phyloP scores from a whole-genome alignment of 1,140 invertebrate genomes.

The Littorina saxatilis region DNA sequence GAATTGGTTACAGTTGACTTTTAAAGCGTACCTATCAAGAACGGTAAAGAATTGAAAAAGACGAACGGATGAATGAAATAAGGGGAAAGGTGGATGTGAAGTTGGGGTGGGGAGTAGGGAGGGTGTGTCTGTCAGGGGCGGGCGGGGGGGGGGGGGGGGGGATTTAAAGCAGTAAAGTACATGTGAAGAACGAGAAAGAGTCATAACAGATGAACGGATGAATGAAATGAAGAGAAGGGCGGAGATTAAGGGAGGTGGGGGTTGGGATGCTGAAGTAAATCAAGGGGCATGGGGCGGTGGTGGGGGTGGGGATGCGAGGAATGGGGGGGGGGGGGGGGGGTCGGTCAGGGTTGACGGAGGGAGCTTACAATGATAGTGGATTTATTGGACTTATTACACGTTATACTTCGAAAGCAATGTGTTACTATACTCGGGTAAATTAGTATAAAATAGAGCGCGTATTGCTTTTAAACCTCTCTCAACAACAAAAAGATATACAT shows the following conservation, averaged over 20 bases:
- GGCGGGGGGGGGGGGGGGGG: not conserved
- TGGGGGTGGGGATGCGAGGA: not conserved
- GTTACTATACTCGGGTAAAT: no score
- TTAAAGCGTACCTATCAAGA: no score
- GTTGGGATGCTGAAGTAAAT: no score
- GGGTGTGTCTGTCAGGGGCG: not conserved
- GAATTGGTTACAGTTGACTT: not conserved
- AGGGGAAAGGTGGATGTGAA: not conserved
- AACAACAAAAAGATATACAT: no score
- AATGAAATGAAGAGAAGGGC: not conserved
- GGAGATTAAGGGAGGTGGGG: not conserved
- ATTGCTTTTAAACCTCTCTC: no score
- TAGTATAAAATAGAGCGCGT: no score
- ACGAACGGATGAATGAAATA: not conserved
- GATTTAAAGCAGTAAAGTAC: not conserved
- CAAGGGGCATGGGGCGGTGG: not conserved
- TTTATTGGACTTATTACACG: no score
- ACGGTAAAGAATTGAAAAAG: no score
- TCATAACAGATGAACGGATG: no score
- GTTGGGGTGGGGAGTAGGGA: not conserved
- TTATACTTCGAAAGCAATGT: no score
- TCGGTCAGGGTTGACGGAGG: conserved; percentile 4
- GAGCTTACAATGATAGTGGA: no score
- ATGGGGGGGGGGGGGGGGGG: conserved; percentile 7
- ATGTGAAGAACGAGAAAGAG: not conserved